A percentile compares a stretch with the other conserved stretches of the same genome.
phyloP scores from a whole-genome alignment of 1,140 invertebrate genomes.

The Drosophila murphyi region DNA sequence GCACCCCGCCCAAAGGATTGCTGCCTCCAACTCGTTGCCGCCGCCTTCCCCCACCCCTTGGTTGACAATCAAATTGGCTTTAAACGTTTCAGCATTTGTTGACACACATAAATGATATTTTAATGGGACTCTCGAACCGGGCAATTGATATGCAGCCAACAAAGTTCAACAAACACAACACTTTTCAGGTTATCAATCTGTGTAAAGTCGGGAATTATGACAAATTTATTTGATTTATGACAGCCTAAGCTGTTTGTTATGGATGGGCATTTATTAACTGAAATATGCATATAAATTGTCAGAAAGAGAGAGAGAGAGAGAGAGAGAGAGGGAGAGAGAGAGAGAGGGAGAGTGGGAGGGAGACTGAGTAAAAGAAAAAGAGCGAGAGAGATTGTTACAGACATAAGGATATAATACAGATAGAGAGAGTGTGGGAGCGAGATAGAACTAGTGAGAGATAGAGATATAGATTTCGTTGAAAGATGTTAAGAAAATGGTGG shows the following conservation, averaged over 20 bases:
- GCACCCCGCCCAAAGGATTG: conserved; percentile 51
- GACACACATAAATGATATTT: conserved; percentile 22
- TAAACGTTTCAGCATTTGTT: conserved; percentile 48
- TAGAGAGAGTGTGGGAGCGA: too few species aligned
- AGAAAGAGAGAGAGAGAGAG: background rate
- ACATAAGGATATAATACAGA: too few species aligned
- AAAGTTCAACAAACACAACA: conserved; percentile 7
- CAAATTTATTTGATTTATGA: conserved; percentile 39
- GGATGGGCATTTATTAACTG: background rate
- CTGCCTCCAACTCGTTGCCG: background rate
- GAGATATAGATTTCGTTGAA: too few species aligned
- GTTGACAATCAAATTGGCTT: conserved; percentile 61
- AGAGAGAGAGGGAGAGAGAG: too few species aligned
- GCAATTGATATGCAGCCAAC: conserved; percentile 8
- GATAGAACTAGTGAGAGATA: too few species aligned
- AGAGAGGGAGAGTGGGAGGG: too few species aligned
- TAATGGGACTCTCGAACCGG: background rate
- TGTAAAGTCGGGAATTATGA: conserved; percentile 1
- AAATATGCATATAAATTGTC: background rate
- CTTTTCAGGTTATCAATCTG: conserved; percentile 35
- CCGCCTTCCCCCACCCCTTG: background rate
- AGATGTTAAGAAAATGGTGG: too few species aligned
- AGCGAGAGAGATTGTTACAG: too few species aligned
- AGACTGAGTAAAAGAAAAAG: background rate
- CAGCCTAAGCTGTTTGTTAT: conserved; percentile 4